phyloP scores from a whole-genome alignment of 1,140 invertebrate genomes.

The Leptinotarsa undecemlineata region DNA sequence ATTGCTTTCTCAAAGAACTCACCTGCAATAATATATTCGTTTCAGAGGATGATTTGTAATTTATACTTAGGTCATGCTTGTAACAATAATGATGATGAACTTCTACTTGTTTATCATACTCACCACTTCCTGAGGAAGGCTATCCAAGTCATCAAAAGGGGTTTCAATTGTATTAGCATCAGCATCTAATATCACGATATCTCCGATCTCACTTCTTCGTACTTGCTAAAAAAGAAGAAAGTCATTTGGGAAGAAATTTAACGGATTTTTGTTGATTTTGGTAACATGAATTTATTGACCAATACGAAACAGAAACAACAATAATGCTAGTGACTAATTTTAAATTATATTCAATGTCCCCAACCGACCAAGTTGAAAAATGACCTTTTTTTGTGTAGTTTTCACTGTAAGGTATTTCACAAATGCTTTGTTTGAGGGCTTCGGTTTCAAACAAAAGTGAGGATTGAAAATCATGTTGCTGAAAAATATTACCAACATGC shows the following conservation, averaged over 20 bases:
- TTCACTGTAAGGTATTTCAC: too few relatives aligned
- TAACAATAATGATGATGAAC: too few relatives aligned
- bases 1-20: slow-evolving; percentile 68
- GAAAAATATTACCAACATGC: too few relatives aligned
- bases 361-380: too few relatives aligned
- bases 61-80: too few relatives aligned
- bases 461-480: too few relatives aligned
- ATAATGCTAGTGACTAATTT: too few relatives aligned
- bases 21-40: slow-evolving; percentile 57
- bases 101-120: slow-evolving; percentile 46
- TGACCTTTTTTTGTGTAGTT: too few relatives aligned
- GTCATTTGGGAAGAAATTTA: not conserved
- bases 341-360: too few relatives aligned
- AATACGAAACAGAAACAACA: not conserved
- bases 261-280: not conserved
- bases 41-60: too few relatives aligned
- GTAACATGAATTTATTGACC: not conserved
- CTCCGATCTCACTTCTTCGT: slow-evolving; percentile 78
- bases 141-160: slow-evolving; percentile 86
- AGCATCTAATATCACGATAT: slow-evolving; percentile 89
- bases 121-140: slow-evolving; percentile 81
- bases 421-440: too few relatives aligned
- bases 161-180: slow-evolving; percentile 83
- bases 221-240: slow-evolving; percentile 62
- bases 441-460: slow-evolving; percentile 53